Conservation (phyloP, 2,888 invertebrate species). For the Crossocerus cetratus region DNA sequence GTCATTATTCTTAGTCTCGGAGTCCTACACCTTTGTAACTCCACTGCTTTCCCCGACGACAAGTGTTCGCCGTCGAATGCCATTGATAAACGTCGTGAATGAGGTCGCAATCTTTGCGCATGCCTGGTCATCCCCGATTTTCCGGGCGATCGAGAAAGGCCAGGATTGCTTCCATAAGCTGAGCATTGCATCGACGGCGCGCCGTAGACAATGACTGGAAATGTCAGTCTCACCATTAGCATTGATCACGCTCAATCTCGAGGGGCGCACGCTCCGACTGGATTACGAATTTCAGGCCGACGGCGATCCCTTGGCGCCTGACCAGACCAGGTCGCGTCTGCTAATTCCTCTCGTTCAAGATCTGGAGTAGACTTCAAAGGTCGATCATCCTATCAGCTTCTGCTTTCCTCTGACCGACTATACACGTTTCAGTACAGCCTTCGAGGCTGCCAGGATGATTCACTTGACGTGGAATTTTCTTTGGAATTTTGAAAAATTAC, state of each 20-base stretch:
- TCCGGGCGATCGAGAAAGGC: slow-evolving; percentile 16
- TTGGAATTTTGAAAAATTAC: no score
- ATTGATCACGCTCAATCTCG: slow-evolving; percentile 71
- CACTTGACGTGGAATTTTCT: no score
- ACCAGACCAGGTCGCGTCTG: slow-evolving; percentile 11
- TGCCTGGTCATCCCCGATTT: slow-evolving; percentile 21
- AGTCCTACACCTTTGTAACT: no score
- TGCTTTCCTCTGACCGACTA: neutral
- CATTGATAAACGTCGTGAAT: no score
- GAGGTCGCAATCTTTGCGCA: no score
- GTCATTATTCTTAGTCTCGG: no score
- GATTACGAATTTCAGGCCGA: slow-evolving; percentile 50
- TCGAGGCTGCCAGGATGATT: no score
- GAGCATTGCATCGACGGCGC: slow-evolving; percentile 59
- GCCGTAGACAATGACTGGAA: slow-evolving; percentile 73
- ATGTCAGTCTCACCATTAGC: slow-evolving; percentile 76
- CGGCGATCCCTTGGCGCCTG: slow-evolving; percentile 18
- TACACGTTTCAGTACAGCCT: neutral
- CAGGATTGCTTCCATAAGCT: slow-evolving; percentile 62
- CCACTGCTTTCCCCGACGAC: no score
- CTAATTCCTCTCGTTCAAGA: slow-evolving; percentile 3
- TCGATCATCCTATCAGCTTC: neutral
- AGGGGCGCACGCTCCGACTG: slow-evolving; percentile 19
- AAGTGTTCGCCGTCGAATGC: no score
- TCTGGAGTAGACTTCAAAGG: slow-evolving; percentile 1